Base-by-base conservation (phyloP, 1,140 invertebrate genomes). In the Amyelois transitella region DNA sequence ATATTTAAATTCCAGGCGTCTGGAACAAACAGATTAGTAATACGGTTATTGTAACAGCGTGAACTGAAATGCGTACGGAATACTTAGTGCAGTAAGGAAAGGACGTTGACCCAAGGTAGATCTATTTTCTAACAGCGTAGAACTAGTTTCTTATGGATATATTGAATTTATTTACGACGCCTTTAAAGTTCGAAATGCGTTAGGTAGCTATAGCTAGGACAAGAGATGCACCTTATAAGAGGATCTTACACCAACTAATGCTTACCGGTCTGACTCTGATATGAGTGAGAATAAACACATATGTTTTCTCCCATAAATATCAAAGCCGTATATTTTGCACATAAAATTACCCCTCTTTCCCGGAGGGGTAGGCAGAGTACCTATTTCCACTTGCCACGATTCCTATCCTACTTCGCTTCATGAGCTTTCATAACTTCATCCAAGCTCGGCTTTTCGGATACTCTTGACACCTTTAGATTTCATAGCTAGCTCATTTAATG, bases 121-220 rank as follows among this genome's bases (percentile, higher is more conserved):
- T 64, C 65, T 67, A 67, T 67, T 67, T 53, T 67, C 55, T 58
- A 58, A 58, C 52, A 43, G 4, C 38, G 53, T 24, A 18, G 57
- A 63, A 60, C 64, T 44, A 52, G 64, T 67, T 60, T 58, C 44
- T 51, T 52, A 58, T 25, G 25, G 43, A 53, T 53, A 51, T 50
- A 56, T 55, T 51, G 28, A 43, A 59, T 47, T 59, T 53, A 59
- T 50, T 52, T 51, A 22, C 48, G 52, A 5, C 43, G 18, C 3
- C 43, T 45, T 19, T 28, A 6, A 28, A 28, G 25, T 28, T 5
- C 25, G 25, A 28, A 28, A 28, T 28, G 25, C 25, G 25, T 28
- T 28, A 28, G 12, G 5, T 28, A 28, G 25, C 25, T 28, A n/a
- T n/a, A n/a, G n/a, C n/a, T n/a, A n/a, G 25, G 25, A 10, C 25